Conservation (phyloP, 2,888 invertebrate genomes). For the Norana najaformis region DNA sequence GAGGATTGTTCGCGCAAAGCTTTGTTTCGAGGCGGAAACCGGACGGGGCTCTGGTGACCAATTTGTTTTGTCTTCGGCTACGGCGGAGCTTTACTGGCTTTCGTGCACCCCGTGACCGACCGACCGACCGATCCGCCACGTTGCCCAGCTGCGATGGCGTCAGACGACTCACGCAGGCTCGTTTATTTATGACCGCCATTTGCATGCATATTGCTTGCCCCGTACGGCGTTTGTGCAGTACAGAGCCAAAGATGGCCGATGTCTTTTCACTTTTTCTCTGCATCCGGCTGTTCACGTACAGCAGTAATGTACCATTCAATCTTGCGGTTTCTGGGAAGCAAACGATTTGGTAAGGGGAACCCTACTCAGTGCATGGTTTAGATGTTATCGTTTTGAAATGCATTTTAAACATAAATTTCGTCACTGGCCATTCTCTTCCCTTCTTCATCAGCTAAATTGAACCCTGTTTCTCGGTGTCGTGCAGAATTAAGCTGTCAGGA, state of each 20-base stretch:
- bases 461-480: too few relatives aligned
- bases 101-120: conserved; percentile 14
- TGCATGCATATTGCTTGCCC: conserved; percentile 21
- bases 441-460: too few relatives aligned
- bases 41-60: conserved; percentile 18
- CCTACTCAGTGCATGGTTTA: too few relatives aligned
- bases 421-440: too few relatives aligned
- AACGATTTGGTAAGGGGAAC: too few relatives aligned
- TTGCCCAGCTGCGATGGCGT: background rate
- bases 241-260: background rate
- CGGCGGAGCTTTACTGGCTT: background rate
- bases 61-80: conserved; percentile 20
- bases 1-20: conserved; percentile 5
- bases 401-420: too few relatives aligned
- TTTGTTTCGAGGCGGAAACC: conserved; percentile 16
- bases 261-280: background rate
- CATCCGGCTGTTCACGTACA: background rate
- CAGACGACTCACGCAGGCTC: background rate
- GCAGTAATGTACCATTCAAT: background rate
- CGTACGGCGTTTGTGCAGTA: background rate
- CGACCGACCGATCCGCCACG: background rate
- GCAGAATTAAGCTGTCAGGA: too few relatives aligned
- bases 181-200: background rate
- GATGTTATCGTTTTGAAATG: too few relatives aligned
- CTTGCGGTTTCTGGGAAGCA: too few relatives aligned